Conservation (phyloP, 2,797 vertebrate species). For the Dipus sagitta region DNA sequence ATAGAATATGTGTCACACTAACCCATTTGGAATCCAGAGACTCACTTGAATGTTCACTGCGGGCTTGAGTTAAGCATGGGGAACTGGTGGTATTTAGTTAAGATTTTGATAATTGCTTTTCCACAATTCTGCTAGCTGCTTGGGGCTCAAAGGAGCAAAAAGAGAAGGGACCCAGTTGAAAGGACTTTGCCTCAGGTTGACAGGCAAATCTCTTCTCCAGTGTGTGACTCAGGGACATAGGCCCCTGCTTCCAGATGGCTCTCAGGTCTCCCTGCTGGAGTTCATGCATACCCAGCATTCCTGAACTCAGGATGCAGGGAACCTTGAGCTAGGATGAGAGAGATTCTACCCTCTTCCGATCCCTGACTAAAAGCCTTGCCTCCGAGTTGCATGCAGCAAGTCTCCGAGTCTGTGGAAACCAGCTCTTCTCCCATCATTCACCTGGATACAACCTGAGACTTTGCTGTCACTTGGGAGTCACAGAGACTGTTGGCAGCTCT, state of each 20-base stretch:
- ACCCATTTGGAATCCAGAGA: slow-evolving; percentile 57
- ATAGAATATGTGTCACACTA: background rate
- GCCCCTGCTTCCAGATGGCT: fast-evolving
- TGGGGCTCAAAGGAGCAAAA: background rate
- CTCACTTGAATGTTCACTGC: background rate
- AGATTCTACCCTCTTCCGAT: too few species aligned
- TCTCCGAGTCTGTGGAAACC: too few species aligned
- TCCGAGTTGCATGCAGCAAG: too few species aligned
- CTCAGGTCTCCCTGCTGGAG: background rate
- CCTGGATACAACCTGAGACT: fast-evolving
- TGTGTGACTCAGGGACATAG: background rate
- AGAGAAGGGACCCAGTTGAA: too few species aligned
- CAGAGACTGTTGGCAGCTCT: background rate
- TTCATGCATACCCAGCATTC: too few species aligned
- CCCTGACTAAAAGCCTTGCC: too few species aligned
- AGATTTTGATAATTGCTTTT: background rate
- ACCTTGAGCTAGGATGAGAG: background rate
- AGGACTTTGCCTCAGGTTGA: background rate
- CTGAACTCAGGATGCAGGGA: background rate
- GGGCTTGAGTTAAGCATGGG: background rate
- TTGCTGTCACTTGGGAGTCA: fast-evolving
- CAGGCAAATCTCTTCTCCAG: background rate
- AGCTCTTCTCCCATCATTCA: background rate
- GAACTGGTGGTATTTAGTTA: background rate
- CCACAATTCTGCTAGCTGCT: background rate